These are phyloP conservation scores for Gadopsis marmoratus DNA, from an alignment of 2,797 vertebrate species.

Conservation along the genomic window DNA sequence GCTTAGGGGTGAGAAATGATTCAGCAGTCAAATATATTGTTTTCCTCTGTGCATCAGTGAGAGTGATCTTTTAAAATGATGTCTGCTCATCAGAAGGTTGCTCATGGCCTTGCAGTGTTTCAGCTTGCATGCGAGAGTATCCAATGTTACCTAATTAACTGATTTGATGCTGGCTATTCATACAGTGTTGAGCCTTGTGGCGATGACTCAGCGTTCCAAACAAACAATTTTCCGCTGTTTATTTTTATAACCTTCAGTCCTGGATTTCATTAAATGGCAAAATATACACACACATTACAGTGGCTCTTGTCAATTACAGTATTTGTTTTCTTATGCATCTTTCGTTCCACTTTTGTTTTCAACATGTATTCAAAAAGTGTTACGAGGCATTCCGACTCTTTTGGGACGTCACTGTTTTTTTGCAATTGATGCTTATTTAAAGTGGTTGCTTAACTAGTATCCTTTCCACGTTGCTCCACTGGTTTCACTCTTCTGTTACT, in stretches of 20 bases:
- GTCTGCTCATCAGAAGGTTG: constrained; percentile 37
- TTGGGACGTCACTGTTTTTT: not conserved
- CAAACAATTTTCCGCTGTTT: constrained; percentile 6
- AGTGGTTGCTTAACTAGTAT: not conserved
- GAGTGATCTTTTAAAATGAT: constrained; percentile 27
- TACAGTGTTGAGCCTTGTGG: constrained; percentile 26
- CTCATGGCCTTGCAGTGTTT: constrained; percentile 12
- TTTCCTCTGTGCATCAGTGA: constrained; percentile 1
- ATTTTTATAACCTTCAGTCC: constrained; percentile 4
- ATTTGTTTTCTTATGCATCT: not conserved
- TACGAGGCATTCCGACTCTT: not conserved
- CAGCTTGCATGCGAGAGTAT: constrained; percentile 8
- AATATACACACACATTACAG: not conserved
- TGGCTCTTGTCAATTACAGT: not conserved
- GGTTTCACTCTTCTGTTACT: too few species aligned
- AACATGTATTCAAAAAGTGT: not conserved
- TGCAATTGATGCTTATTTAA: not conserved
- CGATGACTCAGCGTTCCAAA: constrained; percentile 40
- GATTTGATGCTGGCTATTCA: constrained; percentile 32
- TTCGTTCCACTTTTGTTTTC: not conserved
- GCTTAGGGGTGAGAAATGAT: constrained; percentile 3
- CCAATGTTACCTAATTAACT: constrained; percentile 16
- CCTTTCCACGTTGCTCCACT: not conserved
- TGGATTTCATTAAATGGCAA: not conserved
- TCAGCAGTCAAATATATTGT: not conserved